Percentiles rank a stretch among this genome's conserved stretches.
Conservation (phyloP, 1,140 invertebrate species). For the Aleiodes sp. region DNA sequence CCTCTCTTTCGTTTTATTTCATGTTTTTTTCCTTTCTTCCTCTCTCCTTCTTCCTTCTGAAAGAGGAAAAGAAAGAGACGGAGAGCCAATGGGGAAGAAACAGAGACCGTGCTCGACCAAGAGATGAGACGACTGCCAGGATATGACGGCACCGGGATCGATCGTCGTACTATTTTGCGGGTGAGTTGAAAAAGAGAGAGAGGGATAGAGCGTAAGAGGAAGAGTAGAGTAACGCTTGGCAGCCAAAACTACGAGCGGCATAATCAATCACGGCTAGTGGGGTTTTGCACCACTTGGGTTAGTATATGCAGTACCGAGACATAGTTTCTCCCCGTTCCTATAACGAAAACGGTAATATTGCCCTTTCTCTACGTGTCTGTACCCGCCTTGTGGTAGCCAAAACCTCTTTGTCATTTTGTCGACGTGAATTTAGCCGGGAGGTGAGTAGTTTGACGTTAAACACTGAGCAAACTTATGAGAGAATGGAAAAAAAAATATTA, state of each 20-base stretch:
- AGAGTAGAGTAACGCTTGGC: conserved; percentile 7
- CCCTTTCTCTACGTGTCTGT: background rate
- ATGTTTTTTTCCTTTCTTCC: conserved; percentile 9
- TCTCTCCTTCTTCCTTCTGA: too few relatives aligned
- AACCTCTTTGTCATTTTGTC: conserved; percentile 22
- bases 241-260: conserved; percentile 59
- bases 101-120: conserved; percentile 1
- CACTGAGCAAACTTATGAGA: background rate
- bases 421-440: conserved; percentile 11
- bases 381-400: conserved; percentile 29
- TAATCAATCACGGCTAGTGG: conserved; percentile 61
- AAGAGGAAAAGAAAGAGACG: too few relatives aligned
- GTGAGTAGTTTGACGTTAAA: conserved; percentile 14
- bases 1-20: background rate
- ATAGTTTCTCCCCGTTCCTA: conserved; percentile 13
- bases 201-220: background rate
- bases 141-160: conserved; percentile 42
- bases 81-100: background rate
- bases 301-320: background rate
- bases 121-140: conserved; percentile 9
- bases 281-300: background rate
- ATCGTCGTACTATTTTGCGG: conserved; percentile 40
- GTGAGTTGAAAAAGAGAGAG: conserved; percentile 28
- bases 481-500: background rate
- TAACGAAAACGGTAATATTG: conserved; percentile 12